Conservation (phyloP, 2,113 vertebrate genomes). For the Uropsilus gracilis region DNA sequence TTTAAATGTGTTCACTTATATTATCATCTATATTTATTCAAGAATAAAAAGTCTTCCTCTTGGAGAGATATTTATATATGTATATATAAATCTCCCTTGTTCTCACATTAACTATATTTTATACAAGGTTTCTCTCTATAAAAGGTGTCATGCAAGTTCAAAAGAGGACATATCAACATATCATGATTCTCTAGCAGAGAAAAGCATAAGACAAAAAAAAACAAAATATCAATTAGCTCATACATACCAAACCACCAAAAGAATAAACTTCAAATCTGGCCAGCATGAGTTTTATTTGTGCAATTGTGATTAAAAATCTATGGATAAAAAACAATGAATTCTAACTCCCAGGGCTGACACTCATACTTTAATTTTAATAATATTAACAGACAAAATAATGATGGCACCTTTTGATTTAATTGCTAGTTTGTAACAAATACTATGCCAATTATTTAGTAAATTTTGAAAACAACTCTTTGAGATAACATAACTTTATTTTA, state of each 20-base stretch:
- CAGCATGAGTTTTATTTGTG: not conserved
- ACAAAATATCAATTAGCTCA: not conserved
- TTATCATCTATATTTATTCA: not conserved
- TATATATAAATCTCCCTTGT: not conserved
- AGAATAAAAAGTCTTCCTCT: not conserved
- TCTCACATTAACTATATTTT: not conserved
- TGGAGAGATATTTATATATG: not conserved
- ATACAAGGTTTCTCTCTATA: not conserved
- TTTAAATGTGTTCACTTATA: not conserved
- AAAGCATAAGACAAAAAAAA: not conserved
- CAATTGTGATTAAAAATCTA: not conserved
- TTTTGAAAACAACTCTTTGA: not conserved
- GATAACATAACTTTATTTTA: not conserved
- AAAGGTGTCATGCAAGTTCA: not conserved
- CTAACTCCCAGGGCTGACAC: not conserved
- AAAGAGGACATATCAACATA: not conserved
- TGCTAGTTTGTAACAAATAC: not conserved
- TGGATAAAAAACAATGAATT: not conserved
- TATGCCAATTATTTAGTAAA: not conserved
- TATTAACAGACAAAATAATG: not conserved
- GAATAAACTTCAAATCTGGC: not conserved
- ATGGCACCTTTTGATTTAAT: not conserved
- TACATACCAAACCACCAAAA: not conserved
- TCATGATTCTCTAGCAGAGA: not conserved
- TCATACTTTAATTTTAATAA: not conserved